Base-by-base conservation (phyloP, 2,797 vertebrate species). In the Malurus splendens region DNA sequence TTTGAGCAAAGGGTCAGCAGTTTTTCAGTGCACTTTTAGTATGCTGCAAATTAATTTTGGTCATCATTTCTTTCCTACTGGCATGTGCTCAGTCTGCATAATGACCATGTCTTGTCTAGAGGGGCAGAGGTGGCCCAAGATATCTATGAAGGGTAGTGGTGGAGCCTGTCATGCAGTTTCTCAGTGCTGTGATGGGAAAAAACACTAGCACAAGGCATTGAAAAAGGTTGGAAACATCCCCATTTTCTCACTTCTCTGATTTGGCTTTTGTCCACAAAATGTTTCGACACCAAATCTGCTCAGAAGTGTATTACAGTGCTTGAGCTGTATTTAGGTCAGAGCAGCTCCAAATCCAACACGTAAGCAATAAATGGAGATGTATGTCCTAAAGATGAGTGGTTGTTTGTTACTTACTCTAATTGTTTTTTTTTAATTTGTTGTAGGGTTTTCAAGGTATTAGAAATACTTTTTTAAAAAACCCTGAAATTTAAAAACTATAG, bases 241-340 rank as follows among this genome's bases (percentile, higher is more conserved):
- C 7, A 1, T 92, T 89, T 92, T 86, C 75, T 88, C 77, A 60
- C 12, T 89, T 73, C 45, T 52, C 51, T 81, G 64, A 78, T 71
- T 73, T 89, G 70, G 51, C 66, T 47, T 84, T 86, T 86, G 66
- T 90, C 77, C 83, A 77, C 14, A 0, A 51, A 14, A 18, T 57
- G 45, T 89, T 87, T 89, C 90, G 64, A 80, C 85, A 90, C 84
- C 8, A 5, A 25, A 84, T 92, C 56, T 83, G 33, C 47, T 88
- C 45, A 74, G 61, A 85, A 83, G 23, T 41, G 56, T 0, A 0
- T 72, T 86, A 65, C 82, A 36, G 66, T 66, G 22, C 71, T 89
- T 47, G 70, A 83, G 73, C 73, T 71, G 66, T 73, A 83, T 86
- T 68, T 59, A 79, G 62, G 66, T 79, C 71, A 90, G 42, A 92